Conservation (phyloP, 2,113 vertebrate species). For the Tauraco erythrolophus region DNA sequence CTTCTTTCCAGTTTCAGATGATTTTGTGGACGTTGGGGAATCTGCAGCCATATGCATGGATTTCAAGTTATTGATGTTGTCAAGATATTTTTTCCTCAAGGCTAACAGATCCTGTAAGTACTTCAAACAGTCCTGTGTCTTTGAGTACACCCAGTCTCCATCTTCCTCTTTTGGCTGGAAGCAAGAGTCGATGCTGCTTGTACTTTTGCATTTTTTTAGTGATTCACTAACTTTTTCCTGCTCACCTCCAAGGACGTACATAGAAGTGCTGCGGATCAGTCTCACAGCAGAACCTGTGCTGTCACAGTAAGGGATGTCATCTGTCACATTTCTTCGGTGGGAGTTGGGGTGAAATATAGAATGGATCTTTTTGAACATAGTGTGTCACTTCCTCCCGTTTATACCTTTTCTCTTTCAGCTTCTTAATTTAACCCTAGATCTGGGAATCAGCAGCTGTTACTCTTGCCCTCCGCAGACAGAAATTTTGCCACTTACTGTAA, state of each 20-base stretch:
- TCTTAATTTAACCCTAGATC: slow-evolving; percentile 6
- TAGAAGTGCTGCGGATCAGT: slow-evolving; percentile 92
- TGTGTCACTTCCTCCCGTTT: slow-evolving; percentile 69
- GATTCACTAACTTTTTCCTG: slow-evolving; percentile 73
- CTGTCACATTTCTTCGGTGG: slow-evolving; percentile 61
- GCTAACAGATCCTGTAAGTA: slow-evolving; percentile 93
- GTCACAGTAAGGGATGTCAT: slow-evolving; percentile 68
- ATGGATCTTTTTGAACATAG: slow-evolving; percentile 83
- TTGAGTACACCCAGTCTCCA: slow-evolving; percentile 87
- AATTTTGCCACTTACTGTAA: not conserved
- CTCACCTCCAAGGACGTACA: slow-evolving; percentile 86
- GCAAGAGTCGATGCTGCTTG: slow-evolving; percentile 82
- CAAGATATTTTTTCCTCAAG: slow-evolving; percentile 87
- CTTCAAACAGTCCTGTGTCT: slow-evolving; percentile 91
- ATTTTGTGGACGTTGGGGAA: slow-evolving; percentile 60
- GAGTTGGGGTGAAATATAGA: slow-evolving; percentile 85
- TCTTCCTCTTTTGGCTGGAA: slow-evolving; percentile 88
- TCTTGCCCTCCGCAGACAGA: not conserved
- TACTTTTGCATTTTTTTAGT: slow-evolving; percentile 89
- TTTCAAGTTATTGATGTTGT: slow-evolving; percentile 83
- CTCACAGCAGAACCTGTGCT: slow-evolving; percentile 80
- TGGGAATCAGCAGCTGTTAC: not conserved
- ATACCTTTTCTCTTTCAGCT: not conserved
- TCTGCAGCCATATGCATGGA: slow-evolving; percentile 35
- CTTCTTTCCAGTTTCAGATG: slow-evolving; percentile 74